These are phyloP conservation scores for Salvelinus namaycush DNA, from an alignment of 2,113 vertebrate genomes.

Conservation along the genomic window DNA sequence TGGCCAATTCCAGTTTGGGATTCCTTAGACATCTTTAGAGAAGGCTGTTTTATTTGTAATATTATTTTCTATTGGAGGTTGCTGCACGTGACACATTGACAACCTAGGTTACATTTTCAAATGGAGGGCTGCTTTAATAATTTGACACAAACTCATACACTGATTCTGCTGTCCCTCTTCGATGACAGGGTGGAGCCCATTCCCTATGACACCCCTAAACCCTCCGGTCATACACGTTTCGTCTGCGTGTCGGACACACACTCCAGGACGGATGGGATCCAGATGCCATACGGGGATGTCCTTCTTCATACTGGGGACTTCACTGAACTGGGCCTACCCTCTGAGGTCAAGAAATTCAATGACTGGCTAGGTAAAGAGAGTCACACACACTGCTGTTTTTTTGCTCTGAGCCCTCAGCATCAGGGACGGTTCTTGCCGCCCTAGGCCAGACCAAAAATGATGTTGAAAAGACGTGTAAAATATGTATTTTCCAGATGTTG, in stretches of 20 bases:
- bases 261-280: constrained; percentile 92
- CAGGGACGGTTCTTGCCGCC: too few species aligned
- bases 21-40: too few species aligned
- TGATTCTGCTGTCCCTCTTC: constrained; percentile 15
- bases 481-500: too few species aligned
- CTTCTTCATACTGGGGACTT: constrained; percentile 92
- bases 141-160: background rate
- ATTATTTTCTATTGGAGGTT: too few species aligned
- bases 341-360: constrained; percentile 96
- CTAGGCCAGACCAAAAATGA: too few species aligned
- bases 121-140: background rate
- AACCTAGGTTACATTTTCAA: background rate
- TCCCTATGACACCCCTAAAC: constrained; percentile 89
- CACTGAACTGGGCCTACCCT: constrained; percentile 91
- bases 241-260: constrained; percentile 92
- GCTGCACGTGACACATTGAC: background rate
- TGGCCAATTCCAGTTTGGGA: too few species aligned
- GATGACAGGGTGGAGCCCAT: constrained; percentile 89
- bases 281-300: constrained; percentile 93
- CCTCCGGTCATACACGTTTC: constrained; percentile 89
- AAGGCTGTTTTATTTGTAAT: too few species aligned
- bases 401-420: too few species aligned
- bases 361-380: constrained; percentile 90
- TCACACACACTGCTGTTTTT: background rate
- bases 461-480: too few species aligned